Base-by-base conservation (phyloP, 2,888 invertebrate genomes). In the Dimorphilus gyrociliatus region DNA sequence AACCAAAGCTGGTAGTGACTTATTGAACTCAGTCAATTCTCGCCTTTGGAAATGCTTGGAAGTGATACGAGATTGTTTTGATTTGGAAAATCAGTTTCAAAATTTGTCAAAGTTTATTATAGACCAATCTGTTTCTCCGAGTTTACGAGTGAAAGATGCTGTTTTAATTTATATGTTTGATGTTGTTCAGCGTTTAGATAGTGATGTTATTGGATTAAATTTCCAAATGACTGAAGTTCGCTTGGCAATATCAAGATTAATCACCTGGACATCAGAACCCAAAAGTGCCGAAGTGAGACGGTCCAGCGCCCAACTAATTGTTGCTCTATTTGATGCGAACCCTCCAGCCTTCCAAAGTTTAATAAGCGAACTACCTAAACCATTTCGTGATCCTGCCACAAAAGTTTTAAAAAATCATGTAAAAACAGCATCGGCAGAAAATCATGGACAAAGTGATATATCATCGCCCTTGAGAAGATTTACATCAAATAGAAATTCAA, bases 301-400 rank as follows among this genome's bases (percentile, higher is more conserved):
- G 29, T n/a, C n/a, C n/a, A n/a, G n/a, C n/a, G n/a, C n/a, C n/a
- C n/a, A n/a, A n/a, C n/a, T n/a, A n/a, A n/a, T 45, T 10, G 74
- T 84, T 31, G 76, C 79, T 4, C 67, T 92, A 32, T 92, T 86
- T 67, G 82, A 85, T 68, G 73, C 84, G 42, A 86, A 85, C 62
- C 78, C 86, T 1, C 76, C 81, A 19, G 76, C 85, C 69, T 79
- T 88, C 63, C 82, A 84, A 23, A 72, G 77, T 55, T 68, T 86
- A 42, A 45, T 69, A 27, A 55, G 61, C 27, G 57, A 51, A 23
- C 49, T 69, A 26, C 64, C 67, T 2, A 65, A 63, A 46, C 46
- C 55, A 47, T 59, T 60, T 55, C 58, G 58, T 57, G 63, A 63
- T 40, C 56, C 56, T 34, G 62, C 62, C 29, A 54, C 55, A 16